Evolutionary conservation across 2,113 vertebrate species (phyloP).

Genomic region (Elephas maximus): DNA sequence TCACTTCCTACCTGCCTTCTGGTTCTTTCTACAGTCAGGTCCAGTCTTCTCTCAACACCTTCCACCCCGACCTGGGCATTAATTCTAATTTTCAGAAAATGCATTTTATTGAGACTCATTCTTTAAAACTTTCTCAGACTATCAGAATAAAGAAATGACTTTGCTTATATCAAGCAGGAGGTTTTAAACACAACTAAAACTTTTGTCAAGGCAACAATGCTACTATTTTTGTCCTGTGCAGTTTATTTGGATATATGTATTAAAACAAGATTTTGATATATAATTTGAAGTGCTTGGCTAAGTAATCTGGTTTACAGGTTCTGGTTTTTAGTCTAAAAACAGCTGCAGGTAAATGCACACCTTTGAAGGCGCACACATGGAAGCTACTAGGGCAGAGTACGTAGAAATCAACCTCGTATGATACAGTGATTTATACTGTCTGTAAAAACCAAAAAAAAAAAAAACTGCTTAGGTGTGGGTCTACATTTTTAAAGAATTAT

Average conservation of each 20-base stretch:
- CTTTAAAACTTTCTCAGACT: background rate
- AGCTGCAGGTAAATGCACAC: background rate
- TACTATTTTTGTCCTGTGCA: background rate
- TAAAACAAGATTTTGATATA: background rate
- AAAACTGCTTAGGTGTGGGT: background rate
- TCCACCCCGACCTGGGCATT: background rate
- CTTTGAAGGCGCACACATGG: background rate
- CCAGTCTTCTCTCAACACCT: background rate
- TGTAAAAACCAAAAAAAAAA: background rate
- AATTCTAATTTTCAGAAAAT: background rate
- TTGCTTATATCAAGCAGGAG: background rate
- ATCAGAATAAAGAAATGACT: background rate
- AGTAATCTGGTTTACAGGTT: background rate
- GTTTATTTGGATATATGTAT: conserved; percentile 17
- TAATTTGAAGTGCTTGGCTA: background rate
- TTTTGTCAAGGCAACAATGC: conserved; percentile 38
- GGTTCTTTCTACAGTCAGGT: background rate
- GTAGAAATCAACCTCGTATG: background rate
- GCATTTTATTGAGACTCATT: background rate
- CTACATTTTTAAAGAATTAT: background rate
- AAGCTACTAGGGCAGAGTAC: background rate
- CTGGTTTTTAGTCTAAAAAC: background rate
- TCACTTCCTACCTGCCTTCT: background rate
- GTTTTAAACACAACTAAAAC: background rate
- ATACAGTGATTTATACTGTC: background rate